Evolutionary conservation across 1,140 invertebrate species (phyloP).

Genomic region (Heliconius hermathena): DNA sequence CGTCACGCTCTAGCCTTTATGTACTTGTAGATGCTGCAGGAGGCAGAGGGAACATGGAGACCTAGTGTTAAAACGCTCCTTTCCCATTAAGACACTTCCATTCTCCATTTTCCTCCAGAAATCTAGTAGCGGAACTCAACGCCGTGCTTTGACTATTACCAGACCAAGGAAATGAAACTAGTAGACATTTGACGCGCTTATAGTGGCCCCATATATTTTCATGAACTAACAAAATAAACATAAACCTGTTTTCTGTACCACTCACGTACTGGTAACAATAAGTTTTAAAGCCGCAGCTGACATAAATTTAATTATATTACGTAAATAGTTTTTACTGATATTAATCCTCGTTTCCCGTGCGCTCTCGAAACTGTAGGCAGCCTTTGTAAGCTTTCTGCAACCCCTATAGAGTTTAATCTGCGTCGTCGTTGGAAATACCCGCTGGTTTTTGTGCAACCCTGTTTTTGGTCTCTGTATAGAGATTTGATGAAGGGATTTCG

Average conservation of each 20-base stretch:
- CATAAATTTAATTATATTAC: constrained; percentile 14
- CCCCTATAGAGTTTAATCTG: background rate
- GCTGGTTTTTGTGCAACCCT: background rate
- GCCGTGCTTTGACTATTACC: no score
- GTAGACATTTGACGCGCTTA: no score
- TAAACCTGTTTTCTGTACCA: background rate
- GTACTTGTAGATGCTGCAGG: no score
- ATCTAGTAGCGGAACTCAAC: no score
- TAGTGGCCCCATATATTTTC: no score
- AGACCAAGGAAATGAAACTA: no score
- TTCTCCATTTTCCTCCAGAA: no score
- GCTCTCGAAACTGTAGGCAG: constrained; percentile 3
- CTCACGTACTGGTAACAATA: background rate
- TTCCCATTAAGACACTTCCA: no score
- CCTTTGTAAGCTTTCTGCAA: constrained; percentile 5
- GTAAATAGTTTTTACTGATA: constrained; percentile 11
- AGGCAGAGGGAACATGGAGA: no score
- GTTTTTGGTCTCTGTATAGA: constrained; percentile 5
- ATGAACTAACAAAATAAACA: background rate
- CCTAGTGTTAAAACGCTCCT: no score
- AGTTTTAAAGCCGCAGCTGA: constrained; percentile 2
- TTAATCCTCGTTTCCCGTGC: background rate
- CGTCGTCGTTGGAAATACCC: constrained; percentile 5
- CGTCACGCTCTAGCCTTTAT: no score
- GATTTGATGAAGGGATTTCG: background rate